Evolutionary conservation across 2,888 invertebrate genomes (phyloP), one percentile per base, ranked within the genome.

Genomic region (Cheilosia impressa): DNA sequence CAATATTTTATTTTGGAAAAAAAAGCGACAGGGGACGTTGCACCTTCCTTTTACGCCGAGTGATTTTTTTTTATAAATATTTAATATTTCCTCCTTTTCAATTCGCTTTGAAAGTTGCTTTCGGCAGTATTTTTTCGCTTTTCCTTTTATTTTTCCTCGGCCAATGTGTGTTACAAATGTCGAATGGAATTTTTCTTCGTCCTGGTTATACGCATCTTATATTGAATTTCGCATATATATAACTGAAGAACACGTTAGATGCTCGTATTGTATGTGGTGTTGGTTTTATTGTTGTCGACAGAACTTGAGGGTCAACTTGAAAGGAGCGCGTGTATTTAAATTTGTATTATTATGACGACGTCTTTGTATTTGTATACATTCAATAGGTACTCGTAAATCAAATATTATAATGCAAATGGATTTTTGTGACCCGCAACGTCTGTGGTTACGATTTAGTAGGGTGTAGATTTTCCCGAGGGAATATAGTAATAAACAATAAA

Each of bases 371-470:
- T 55, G 47, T 55, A 24, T 57, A 41, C 45, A 47, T 45, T 55
- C 55, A 73, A 73, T 63, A 38, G 55, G 4, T 38, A 50, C 19
- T 65, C 75, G 65, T 75, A 75, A 75, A 75, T 75, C 75, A 65
- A 75, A 75, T 55, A 65, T 75, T 65, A 47, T 58, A 75, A 75
- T 57, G 19, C 34, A 57, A 57, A 75, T 75, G 38, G 47, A 65
- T 57, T 19, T 47, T 47, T 43, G 5, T 41, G 24, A 27, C 24
- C 22, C 50, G 1, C 4, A 47, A 2, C 5, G 52, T 6, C 15
- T 50, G 50, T 4, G 47, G 10, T 4, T 45, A 0, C 31, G 31
- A 31, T 31, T 31, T 9, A 31, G 31, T 31, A 9, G 31, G 31
- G 9, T 31, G 31, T 31, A 31, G 7, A 31, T 31, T 31, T 7